phyloP scores from a whole-genome alignment of 2,797 vertebrate genomes.

The Gouania willdenowi region DNA sequence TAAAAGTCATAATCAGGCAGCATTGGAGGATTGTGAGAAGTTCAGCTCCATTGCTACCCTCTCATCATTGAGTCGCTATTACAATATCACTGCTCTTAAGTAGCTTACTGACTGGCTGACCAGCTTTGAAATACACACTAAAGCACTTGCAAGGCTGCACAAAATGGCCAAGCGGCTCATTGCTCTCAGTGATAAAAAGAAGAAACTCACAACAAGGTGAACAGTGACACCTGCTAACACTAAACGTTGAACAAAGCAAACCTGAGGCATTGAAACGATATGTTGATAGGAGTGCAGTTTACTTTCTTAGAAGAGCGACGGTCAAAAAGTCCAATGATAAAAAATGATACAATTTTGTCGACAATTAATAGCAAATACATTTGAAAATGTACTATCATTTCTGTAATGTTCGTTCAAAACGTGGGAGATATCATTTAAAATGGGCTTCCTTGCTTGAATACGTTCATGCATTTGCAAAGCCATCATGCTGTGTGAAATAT shows the following conservation, averaged over 20 bases:
- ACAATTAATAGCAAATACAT: too few species aligned
- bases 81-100: slow-evolving; percentile 93
- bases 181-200: slow-evolving; percentile 92
- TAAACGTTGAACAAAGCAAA: slow-evolving; percentile 77
- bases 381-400: too few species aligned
- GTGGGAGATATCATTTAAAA: too few species aligned
- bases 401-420: too few species aligned
- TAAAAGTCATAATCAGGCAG: slow-evolving; percentile 87
- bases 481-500: too few species aligned
- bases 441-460: neutral
- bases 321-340: too few species aligned
- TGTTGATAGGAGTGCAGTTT: neutral
- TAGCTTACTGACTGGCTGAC: slow-evolving; percentile 90
- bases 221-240: slow-evolving; percentile 75
- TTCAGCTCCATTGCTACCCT: slow-evolving; percentile 92
- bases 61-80: slow-evolving; percentile 94
- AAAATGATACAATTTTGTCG: too few species aligned
- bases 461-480: too few species aligned
- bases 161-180: slow-evolving; percentile 92
- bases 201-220: slow-evolving; percentile 83
- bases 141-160: slow-evolving; percentile 81
- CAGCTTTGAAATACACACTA: slow-evolving; percentile 89
- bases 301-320: neutral
- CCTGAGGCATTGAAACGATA: slow-evolving; percentile 29
- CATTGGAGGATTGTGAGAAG: slow-evolving; percentile 88